Evolutionary conservation across 2,113 vertebrate genomes (phyloP), one percentile per base, ranked within the genome.

Genomic region (Rhipidura dahli): DNA sequence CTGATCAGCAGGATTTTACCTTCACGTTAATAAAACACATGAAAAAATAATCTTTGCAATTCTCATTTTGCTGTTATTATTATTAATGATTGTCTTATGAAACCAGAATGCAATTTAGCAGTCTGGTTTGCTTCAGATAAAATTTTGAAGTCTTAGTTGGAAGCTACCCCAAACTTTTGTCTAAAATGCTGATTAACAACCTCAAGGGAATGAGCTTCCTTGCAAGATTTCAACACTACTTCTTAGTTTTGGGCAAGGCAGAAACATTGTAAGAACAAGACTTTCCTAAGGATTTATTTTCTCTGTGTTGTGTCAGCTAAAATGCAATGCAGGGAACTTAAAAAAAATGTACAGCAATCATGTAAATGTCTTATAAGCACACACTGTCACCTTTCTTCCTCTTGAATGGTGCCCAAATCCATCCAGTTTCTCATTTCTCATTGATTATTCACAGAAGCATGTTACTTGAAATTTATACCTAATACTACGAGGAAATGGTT

Each of bases 71-170:
- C 63, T 90, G 7, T 92, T 93, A 65, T 80, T 93, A 89, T 77
- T 94, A 95, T 77, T 96, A 89, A 93, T 91, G 59, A 70, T 93
- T 92, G 47, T 44, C 64, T 93, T 84, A 30, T 20, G 65, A 89
- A 95, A 56, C 68, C n/a, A 68, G 90, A 89, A 81, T 64, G 57
- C 64, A 77, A 33, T 81, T 88, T 86, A 68, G 84, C 86, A 91
- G 71, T 93, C 90, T 97, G 95, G 59, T 94, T 96, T 94, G 27
- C 63, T 83, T 96, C 93, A 96, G 94, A 91, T 95, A 94, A 93
- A 97, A 93, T 71, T 70, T 66, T 86, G 79, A 85, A 96, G 85
- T 70, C 92, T 73, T 90, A 80, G 17, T 59, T 95, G 82, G 92
- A 96, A 93, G 79, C 56, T 75, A 88, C 92, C 51, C 68, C 79